Conservation (phyloP, 1,140 invertebrate species). For the Diachasma alloeum region DNA sequence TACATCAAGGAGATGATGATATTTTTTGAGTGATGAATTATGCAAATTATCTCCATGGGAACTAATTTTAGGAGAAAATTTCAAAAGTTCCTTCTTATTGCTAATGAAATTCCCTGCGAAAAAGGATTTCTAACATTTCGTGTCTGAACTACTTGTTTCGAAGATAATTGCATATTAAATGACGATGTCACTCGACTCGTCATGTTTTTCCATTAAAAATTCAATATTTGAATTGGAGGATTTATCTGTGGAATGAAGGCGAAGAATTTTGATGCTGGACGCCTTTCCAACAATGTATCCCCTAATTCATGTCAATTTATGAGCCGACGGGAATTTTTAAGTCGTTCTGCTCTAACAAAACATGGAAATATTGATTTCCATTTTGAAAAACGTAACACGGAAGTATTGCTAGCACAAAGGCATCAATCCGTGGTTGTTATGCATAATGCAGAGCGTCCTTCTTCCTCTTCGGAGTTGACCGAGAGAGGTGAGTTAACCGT, state of each 20-base stretch:
- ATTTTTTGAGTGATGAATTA: no score
- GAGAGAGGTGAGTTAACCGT: constrained; percentile 19
- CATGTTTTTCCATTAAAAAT: not conserved
- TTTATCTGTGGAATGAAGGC: constrained; percentile 21
- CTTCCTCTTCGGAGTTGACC: constrained; percentile 17
- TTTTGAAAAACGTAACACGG: not conserved
- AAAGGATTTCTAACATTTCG: no score
- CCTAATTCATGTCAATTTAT: not conserved
- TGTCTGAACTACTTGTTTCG: no score
- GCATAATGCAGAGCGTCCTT: constrained; percentile 28
- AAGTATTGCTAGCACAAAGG: not conserved
- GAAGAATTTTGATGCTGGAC: constrained; percentile 31
- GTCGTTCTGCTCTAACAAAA: not conserved
- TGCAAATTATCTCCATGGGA: no score
- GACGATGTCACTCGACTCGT: not conserved
- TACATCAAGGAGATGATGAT: no score
- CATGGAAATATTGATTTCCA: not conserved
- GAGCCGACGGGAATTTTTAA: not conserved
- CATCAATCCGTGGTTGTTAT: constrained; percentile 16
- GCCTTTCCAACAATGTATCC: constrained; percentile 31
- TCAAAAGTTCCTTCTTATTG: no score
- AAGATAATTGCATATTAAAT: no score
- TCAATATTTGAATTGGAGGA: not conserved
- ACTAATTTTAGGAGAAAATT: no score
- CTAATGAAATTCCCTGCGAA: no score